Conservation (phyloP, 2,113 vertebrate genomes). For the Chionis minor region DNA sequence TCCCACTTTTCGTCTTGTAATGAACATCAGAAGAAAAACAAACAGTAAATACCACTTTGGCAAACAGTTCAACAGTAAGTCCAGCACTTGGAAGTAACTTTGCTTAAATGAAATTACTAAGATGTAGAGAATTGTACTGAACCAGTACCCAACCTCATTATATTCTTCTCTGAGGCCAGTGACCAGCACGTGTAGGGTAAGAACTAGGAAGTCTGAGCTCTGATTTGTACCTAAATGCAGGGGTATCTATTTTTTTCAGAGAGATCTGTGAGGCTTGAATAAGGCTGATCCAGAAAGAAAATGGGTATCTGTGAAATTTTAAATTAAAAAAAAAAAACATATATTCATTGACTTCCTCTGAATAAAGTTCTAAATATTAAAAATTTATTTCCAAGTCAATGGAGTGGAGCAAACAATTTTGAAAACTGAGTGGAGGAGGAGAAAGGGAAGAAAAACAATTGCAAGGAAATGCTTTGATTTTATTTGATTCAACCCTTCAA, state of each 20-base stretch:
- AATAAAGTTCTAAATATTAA: neutral
- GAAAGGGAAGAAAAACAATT: neutral
- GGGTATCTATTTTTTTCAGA: neutral
- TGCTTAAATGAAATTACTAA: neutral
- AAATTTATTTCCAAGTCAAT: neutral
- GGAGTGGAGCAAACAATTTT: neutral
- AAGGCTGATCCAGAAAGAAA: neutral
- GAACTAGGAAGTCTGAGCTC: neutral
- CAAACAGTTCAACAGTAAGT: neutral
- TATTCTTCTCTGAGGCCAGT: neutral
- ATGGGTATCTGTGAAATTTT: neutral
- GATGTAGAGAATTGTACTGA: neutral
- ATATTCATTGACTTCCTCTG: neutral
- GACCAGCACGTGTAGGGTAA: neutral
- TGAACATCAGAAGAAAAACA: neutral
- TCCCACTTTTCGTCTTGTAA: neutral
- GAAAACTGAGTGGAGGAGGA: neutral
- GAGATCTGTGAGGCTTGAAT: neutral
- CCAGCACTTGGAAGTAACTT: neutral
- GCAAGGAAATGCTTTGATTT: neutral
- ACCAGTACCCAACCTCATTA: neutral
- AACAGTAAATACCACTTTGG: neutral
- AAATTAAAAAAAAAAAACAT: neutral
- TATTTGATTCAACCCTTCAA: neutral
- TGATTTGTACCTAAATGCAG: neutral